Conservation (phyloP, 1,140 invertebrate species). For the Panulirus ornatus region DNA sequence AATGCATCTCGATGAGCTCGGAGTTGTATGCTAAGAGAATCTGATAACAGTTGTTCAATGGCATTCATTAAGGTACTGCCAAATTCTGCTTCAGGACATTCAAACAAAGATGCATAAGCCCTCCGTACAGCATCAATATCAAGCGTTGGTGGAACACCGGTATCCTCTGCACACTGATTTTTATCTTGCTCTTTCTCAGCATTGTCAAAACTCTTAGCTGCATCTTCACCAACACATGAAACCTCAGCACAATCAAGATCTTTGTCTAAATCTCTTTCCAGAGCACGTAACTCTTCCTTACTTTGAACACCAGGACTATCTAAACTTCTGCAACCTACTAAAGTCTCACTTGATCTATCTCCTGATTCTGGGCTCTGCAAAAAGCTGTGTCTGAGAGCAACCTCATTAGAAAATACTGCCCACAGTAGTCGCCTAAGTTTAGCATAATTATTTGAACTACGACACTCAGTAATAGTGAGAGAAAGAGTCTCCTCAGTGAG, state of each 20-base stretch:
- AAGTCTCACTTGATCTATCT: slow-evolving; percentile 80
- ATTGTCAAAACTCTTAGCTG: slow-evolving; percentile 42
- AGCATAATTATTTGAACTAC: slow-evolving; percentile 66
- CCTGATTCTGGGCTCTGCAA: slow-evolving; percentile 75
- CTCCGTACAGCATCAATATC: slow-evolving; percentile 82
- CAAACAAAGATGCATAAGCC: slow-evolving; percentile 82
- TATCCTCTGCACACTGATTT: slow-evolving; percentile 13
- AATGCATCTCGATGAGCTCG: slow-evolving; percentile 77
- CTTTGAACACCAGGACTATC: slow-evolving; percentile 78
- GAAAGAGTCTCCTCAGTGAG: slow-evolving; percentile 56
- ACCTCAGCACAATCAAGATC: slow-evolving; percentile 85
- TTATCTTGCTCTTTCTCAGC: slow-evolving; percentile 28
- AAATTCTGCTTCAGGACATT: slow-evolving; percentile 81
- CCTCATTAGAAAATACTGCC: slow-evolving; percentile 83
- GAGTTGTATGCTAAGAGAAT: slow-evolving; percentile 87
- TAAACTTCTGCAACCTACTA: slow-evolving; percentile 77
- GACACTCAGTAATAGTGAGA: slow-evolving; percentile 60
- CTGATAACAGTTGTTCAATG: slow-evolving; percentile 85
- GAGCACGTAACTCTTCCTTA: slow-evolving; percentile 84
- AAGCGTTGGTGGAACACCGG: slow-evolving; percentile 75
- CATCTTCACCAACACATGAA: slow-evolving; percentile 55
- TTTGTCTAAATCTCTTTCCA: slow-evolving; percentile 90
- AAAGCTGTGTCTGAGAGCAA: slow-evolving; percentile 68
- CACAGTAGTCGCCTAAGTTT: slow-evolving; percentile 75
- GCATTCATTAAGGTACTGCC: slow-evolving; percentile 89